Evolutionary conservation across 2,888 invertebrate species (phyloP).

Genomic region (Cataglyphis altisquamis): DNA sequence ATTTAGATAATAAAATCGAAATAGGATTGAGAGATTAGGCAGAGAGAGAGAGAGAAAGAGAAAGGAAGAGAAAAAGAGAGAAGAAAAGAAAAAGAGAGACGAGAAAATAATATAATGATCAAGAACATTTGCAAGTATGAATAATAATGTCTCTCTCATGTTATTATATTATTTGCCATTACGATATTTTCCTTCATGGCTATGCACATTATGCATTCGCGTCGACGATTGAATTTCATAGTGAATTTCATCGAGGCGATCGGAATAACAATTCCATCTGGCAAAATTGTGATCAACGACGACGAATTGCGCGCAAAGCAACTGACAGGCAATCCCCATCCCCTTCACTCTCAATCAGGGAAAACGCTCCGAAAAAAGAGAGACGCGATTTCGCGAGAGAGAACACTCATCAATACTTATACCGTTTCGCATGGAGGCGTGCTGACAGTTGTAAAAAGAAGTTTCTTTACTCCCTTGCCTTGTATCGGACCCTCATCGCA

Average conservation of each 20-base stretch:
- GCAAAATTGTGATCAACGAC: conserved; percentile 10
- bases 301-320: conserved; percentile 24
- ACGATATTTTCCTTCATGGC: neutral
- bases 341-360: conserved; percentile 2
- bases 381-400: conserved; percentile 22
- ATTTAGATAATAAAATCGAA: neutral
- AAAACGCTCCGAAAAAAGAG: conserved; percentile 22
- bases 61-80: too few relatives aligned
- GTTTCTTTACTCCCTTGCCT: conserved; percentile 7
- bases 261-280: conserved; percentile 15
- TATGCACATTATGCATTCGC: conserved; percentile 4
- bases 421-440: neutral
- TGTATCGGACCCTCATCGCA: conserved; percentile 12
- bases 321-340: conserved; percentile 1
- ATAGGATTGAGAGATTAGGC: neutral
- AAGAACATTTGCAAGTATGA: neutral
- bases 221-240: neutral
- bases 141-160: neutral
- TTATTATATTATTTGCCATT: neutral
- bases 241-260: neutral
- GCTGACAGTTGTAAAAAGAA: conserved; percentile 37
- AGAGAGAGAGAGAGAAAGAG: neutral
- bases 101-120: neutral
- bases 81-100: neutral
- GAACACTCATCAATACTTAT: conserved; percentile 25